A percentile compares a stretch with the other conserved stretches of the same genome.
Evolutionary conservation across 2,888 invertebrate genomes (phyloP).

Genomic region (Labia minor): DNA sequence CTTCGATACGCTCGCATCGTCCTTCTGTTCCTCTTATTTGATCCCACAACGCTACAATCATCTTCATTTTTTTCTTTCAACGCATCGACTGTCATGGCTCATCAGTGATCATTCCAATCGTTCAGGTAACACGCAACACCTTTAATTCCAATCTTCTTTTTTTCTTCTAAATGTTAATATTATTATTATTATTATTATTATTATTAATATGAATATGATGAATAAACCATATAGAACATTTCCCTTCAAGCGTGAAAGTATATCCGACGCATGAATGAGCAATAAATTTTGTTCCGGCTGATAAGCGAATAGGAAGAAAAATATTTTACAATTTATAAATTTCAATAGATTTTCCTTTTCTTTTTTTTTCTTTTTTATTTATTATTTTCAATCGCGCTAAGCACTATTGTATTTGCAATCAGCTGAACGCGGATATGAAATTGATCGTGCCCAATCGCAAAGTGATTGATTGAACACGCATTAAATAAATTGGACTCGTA

Average conservation of each 20-base stretch:
- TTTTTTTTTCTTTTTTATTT: neutral
- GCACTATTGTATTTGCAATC: slow-evolving; percentile 8
- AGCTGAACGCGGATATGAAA: slow-evolving; percentile 7
- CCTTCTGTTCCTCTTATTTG: neutral
- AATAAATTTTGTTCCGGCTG: neutral
- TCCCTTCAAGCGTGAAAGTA: slow-evolving; percentile 1
- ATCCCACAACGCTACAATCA: neutral
- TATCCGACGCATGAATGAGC: slow-evolving; percentile 2
- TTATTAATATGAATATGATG: neutral
- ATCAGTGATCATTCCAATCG: neutral
- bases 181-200: neutral
- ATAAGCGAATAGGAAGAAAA: neutral
- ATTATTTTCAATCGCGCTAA: neutral
- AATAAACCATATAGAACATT: neutral
- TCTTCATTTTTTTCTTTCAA: neutral
- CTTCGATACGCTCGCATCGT: neutral
- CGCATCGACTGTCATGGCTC: neutral
- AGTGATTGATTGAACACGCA: slow-evolving; percentile 13
- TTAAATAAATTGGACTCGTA: slow-evolving; percentile 13
- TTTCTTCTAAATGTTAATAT: neutral
- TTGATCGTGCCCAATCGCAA: slow-evolving; percentile 13
- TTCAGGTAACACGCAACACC: too few species aligned
- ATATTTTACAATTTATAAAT: neutral
- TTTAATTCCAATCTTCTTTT: neutral
- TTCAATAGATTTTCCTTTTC: neutral